phyloP scores from a whole-genome alignment of 2,113 vertebrate genomes.

The Labrus mixtus region DNA sequence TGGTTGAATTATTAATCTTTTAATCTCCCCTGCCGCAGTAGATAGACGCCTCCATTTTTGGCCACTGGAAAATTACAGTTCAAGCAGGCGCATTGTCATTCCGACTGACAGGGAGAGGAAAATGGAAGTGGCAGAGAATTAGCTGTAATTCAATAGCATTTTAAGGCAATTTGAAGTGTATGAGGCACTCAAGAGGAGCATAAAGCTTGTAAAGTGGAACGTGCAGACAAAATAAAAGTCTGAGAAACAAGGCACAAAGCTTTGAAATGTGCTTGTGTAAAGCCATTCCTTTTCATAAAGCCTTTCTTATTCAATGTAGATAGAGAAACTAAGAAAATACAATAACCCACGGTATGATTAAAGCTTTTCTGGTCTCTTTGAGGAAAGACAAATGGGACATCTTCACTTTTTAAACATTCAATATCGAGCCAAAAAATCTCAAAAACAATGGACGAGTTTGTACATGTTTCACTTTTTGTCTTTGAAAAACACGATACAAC shows the following conservation, averaged over 20 bases:
- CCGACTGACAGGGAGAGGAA: slow-evolving; percentile 79
- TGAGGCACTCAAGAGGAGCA: background rate
- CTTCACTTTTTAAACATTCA: background rate
- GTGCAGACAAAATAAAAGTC: background rate
- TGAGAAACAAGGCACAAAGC: background rate
- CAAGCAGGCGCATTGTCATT: slow-evolving; percentile 76
- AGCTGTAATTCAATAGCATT: slow-evolving; percentile 80
- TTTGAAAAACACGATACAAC: slow-evolving; percentile 22
- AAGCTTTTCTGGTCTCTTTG: background rate
- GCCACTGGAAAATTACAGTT: slow-evolving; percentile 87
- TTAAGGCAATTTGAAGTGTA: slow-evolving; percentile 71
- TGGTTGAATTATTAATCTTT: slow-evolving; percentile 97
- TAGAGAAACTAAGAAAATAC: background rate
- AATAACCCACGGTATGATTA: background rate
- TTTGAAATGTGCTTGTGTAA: background rate
- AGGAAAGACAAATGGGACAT: background rate
- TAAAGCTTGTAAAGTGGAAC: background rate
- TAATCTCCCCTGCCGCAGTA: slow-evolving; percentile 89
- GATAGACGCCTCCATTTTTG: slow-evolving; percentile 87
- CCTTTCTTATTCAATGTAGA: background rate
- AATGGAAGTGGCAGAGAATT: slow-evolving; percentile 83
- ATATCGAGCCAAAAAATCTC: slow-evolving; percentile 2
- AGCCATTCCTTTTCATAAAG: no score
- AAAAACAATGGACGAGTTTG: background rate
- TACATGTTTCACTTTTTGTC: slow-evolving; percentile 15